Evolutionary conservation across 2,113 vertebrate species (phyloP), one percentile per base, ranked within the genome.

Genomic region (Rana temporaria): DNA sequence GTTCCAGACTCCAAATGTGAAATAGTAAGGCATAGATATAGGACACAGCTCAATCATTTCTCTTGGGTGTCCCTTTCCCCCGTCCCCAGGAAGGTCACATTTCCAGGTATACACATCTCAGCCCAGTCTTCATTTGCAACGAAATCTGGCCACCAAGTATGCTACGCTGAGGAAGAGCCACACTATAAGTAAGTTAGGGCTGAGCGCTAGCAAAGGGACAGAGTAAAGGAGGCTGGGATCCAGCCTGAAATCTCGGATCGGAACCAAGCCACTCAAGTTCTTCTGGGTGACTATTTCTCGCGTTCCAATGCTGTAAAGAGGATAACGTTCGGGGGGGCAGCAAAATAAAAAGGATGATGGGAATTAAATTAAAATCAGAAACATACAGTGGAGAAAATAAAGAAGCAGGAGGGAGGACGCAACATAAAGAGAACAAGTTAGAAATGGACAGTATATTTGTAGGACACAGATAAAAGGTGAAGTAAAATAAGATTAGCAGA

Each of bases 201-300:
- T 99, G 87, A 99, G 93, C 74, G 98, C 96, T 89, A 99, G 89
- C 86, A 99, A 93, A 88, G 98, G 98, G 89, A 99, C 94, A 79
- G 98, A 99, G 94, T 98, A 99, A 90, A 99, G 94, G 73, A 99
- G 96, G 93, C 94, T 97, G 90, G 97, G 96, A 87, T 99, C 98
- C 94, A 99, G 94, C 87, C 95, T 95, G 90, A 98, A 92, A 92
- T 99, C 97, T 86, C 97, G 96, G 92, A 97, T 93, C 79, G 98
- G 97, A 94, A 97, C 95, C 95, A 98, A 87, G 88, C 98, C 98
- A 87, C 97, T 95, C 95, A 98, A 92, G 95, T 99, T 99, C 98
- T 99, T 99, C 98, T 98, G 97, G 91, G 94, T 96, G 93, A 99
- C 96, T 92, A 96, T 93, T 95, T 99, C 98, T 94, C 97, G 95